Evolutionary conservation across 2,888 invertebrate species (phyloP).

Genomic region (Cryptops parisi): DNA sequence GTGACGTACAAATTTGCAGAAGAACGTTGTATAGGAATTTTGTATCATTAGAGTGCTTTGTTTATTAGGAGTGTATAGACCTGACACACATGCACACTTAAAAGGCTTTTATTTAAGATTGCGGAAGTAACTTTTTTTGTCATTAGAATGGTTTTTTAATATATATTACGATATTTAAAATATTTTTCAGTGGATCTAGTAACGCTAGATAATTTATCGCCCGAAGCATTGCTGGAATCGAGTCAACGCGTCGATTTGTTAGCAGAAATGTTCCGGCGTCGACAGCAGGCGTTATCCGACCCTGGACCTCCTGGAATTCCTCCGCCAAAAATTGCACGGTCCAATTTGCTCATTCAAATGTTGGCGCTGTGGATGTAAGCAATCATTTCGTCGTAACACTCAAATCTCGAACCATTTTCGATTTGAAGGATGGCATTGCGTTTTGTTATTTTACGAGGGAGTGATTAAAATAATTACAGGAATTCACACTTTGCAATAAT

Average conservation of each 20-base stretch:
- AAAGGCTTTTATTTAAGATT: background rate
- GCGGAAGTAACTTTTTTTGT: background rate
- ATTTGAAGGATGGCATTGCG: too few species aligned
- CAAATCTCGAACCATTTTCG: background rate
- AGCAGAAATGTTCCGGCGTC: conserved; percentile 61
- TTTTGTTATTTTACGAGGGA: too few species aligned
- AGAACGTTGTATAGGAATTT: too few species aligned
- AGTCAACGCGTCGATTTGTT: conserved; percentile 82
- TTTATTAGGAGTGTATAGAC: too few species aligned
- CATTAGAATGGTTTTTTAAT: background rate
- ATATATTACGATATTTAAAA: background rate
- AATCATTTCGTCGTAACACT: background rate
- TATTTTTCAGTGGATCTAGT: conserved; percentile 65
- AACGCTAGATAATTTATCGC: conserved; percentile 80
- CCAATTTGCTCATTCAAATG: conserved; percentile 52
- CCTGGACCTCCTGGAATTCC: conserved; percentile 66
- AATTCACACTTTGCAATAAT: too few species aligned
- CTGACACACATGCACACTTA: background rate
- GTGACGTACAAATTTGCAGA: too few species aligned
- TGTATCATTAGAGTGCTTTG: too few species aligned
- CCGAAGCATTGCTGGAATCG: conserved; percentile 88
- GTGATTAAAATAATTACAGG: too few species aligned
- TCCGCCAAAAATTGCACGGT: conserved; percentile 47
- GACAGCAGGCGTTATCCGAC: conserved; percentile 47
- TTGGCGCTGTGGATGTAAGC: conserved; percentile 50